Evolutionary conservation across 1,140 invertebrate genomes (phyloP).

Genomic region (Saccostrea cuccullata): DNA sequence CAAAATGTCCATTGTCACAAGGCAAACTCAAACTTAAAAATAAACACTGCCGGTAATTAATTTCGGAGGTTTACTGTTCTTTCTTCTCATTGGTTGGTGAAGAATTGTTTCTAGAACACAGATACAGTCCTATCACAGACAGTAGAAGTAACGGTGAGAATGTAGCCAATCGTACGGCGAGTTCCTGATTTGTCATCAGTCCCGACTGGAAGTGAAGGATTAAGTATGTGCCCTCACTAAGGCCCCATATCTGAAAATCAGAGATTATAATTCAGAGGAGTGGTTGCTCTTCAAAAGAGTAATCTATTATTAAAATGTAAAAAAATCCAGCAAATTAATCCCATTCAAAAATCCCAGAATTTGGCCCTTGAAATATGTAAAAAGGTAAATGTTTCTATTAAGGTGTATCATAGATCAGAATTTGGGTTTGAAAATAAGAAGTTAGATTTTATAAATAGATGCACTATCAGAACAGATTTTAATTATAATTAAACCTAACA

Average conservation of each 20-base stretch:
- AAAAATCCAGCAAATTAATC: background rate
- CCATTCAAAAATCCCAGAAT: too few species aligned
- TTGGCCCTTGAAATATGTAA: too few species aligned
- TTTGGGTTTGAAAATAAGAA: too few species aligned
- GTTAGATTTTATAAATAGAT: too few species aligned
- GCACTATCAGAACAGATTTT: too few species aligned
- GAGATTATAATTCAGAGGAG: background rate
- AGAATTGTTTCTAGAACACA: background rate
- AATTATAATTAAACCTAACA: too few species aligned
- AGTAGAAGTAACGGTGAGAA: constrained; percentile 30
- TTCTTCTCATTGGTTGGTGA: background rate
- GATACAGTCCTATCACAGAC: constrained; percentile 30
- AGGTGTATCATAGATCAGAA: too few species aligned
- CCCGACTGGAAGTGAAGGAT: constrained; percentile 10
- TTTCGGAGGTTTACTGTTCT: background rate
- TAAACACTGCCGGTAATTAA: too few species aligned
- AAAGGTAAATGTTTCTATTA: too few species aligned
- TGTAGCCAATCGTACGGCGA: background rate
- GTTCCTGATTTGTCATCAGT: constrained; percentile 13
- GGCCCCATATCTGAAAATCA: constrained; percentile 14
- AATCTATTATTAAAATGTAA: background rate
- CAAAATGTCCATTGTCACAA: background rate
- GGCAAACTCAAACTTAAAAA: background rate
- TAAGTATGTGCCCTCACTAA: background rate
- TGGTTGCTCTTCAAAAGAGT: background rate